These are phyloP conservation scores for Tragopan temminckii DNA, from an alignment of 2,797 vertebrate genomes.

Conservation along the genomic window DNA sequence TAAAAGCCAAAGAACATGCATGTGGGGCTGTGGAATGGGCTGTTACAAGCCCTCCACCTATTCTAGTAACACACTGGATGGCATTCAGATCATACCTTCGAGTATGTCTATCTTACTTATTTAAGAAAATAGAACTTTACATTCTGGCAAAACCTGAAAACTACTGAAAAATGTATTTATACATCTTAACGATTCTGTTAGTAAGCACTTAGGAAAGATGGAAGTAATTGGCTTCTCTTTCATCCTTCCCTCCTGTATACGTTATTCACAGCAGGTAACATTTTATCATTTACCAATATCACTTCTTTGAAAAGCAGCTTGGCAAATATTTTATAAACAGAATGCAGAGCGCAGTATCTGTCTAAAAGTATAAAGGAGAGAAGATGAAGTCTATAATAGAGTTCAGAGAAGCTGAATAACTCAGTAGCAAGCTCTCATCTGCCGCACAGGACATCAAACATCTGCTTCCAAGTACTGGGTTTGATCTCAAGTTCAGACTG, in stretches of 20 bases:
- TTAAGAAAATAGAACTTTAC: background rate
- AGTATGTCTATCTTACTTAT: background rate
- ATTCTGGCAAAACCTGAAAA: background rate
- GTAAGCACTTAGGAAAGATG: background rate
- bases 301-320: background rate
- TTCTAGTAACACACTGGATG: background rate
- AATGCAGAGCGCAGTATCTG: background rate
- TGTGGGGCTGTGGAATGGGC: background rate
- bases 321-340: background rate
- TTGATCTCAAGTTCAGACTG: background rate
- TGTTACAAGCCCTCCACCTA: background rate
- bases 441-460: accelerated
- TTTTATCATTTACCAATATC: background rate
- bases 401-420: background rate
- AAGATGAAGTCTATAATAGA: background rate
- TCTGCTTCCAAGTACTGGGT: background rate
- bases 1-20: background rate
- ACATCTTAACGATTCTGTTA: background rate
- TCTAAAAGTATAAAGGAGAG: background rate
- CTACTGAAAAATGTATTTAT: background rate
- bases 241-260: background rate
- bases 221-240: background rate
- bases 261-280: background rate
- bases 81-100: background rate
- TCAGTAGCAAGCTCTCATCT: background rate